Conservation (phyloP, 2,888 invertebrate species). For the Rotaria socialis region DNA sequence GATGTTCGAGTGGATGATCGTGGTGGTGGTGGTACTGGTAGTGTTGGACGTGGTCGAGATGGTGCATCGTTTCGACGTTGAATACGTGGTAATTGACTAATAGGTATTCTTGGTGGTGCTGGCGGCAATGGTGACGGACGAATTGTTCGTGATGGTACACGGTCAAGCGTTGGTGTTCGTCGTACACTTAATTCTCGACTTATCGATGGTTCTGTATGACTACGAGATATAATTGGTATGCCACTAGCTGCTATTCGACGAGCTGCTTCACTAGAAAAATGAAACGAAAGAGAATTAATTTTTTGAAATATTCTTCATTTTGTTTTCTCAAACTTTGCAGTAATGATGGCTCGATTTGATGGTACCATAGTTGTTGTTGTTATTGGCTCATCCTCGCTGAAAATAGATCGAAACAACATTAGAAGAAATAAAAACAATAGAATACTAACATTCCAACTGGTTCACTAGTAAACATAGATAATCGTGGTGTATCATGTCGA, state of each 20-base stretch:
- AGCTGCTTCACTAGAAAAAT: slow-evolving; percentile 2
- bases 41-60: background rate
- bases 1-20: background rate
- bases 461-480: background rate
- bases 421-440: background rate
- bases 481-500: background rate
- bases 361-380: background rate
- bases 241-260: slow-evolving; percentile 17
- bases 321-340: background rate
- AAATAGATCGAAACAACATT: background rate
- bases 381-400: background rate
- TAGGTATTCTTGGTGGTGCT: background rate
- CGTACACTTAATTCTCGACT: background rate
- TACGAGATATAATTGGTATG: background rate
- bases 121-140: background rate
- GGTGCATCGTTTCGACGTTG: background rate
- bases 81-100: background rate
- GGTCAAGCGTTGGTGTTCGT: background rate
- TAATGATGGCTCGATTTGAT: background rate
- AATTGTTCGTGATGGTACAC: background rate
- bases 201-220: background rate
- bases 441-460: background rate
- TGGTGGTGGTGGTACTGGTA: background rate
- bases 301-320: too few species aligned
- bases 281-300: background rate